Evolutionary conservation across 2,888 invertebrate species (phyloP), one percentile per base, ranked within the genome.

Genomic region (Anodontia alba): DNA sequence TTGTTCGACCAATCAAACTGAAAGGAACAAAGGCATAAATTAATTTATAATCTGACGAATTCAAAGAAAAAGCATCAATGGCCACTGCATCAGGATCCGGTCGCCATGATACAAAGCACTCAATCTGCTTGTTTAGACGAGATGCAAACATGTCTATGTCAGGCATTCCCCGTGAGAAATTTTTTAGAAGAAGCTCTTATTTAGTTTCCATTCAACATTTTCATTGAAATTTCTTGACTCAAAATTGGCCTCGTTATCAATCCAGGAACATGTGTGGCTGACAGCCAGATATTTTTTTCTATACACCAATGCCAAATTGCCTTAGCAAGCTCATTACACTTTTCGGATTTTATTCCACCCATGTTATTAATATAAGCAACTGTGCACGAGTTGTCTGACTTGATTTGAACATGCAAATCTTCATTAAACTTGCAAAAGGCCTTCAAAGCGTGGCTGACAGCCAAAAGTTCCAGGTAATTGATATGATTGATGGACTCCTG

Each of bases 81-180:
- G 20, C 49, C 1, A 71, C 67, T 57, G 81, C 62, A 67, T 78
- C 78, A 49, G 78, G 20, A 20, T 73, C 51, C n/a, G 8, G 51
- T 46, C 68, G 78, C 81, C 78, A 75, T 12, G 79, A 75, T n/a
- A 78, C 72, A 76, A 62, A 82, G 3, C 42, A 42, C 17, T 23
- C 15, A 10, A 81, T 10, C 33, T 81, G 78, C 29, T 62, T 67
- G 46, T 78, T 78, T 3, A 71, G 1, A 23, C 74, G 71, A 31
- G 81, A 81, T 2, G 81, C 81, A 81, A 81, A 81, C 70, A 77
- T 76, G 38, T 76, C 80, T 26, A 81, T 78, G 0, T 74, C 43
- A 36, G 81, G 81, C 10, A 68, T 26, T 23, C 78, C 78, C 70
- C 72, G 76, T 33, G 43, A 38, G 31, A 10, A 1, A 79, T n/a